phyloP scores from a whole-genome alignment of 2,888 invertebrate genomes.

The Ormyrus labotus region DNA sequence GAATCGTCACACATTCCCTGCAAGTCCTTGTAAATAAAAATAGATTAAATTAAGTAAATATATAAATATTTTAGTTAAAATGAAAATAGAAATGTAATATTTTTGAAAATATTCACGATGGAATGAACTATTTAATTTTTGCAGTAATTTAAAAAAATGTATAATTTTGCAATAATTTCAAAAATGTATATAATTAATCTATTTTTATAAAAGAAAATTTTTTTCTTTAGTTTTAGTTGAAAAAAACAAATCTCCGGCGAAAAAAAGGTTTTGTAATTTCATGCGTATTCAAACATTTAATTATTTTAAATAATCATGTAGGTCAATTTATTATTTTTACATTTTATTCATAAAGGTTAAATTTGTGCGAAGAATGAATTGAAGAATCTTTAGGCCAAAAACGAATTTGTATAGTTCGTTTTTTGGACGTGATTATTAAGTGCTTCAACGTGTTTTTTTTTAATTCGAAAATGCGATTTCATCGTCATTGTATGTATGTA shows the following conservation, averaged over 20 bases:
- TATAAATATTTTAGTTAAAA: too few relatives aligned
- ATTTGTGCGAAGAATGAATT: slow-evolving; percentile 31
- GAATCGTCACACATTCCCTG: slow-evolving; percentile 64
- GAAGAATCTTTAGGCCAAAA: slow-evolving; percentile 49
- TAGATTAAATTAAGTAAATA: too few relatives aligned
- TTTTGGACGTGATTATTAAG: slow-evolving; percentile 53
- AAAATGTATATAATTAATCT: neutral
- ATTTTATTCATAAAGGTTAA: slow-evolving; percentile 32
- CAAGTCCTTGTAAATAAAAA: too few relatives aligned
- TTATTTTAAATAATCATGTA: slow-evolving; percentile 12
- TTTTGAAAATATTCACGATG: too few relatives aligned
- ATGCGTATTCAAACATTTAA: neutral
- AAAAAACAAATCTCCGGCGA: slow-evolving; percentile 12
- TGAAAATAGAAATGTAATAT: too few relatives aligned
- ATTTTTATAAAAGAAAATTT: neutral
- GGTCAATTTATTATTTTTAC: slow-evolving; percentile 21
- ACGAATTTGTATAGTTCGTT: slow-evolving; percentile 44
- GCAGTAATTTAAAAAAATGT: too few relatives aligned
- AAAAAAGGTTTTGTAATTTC: neutral
- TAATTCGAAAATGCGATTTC: slow-evolving; percentile 53
- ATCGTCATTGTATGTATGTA: slow-evolving; percentile 51
- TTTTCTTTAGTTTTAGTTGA: slow-evolving; percentile 10
- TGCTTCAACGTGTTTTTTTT: slow-evolving; percentile 53
- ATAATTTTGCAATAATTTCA: neutral
- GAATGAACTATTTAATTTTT: too few relatives aligned